A percentile compares a stretch with the other conserved stretches of the same genome.
Evolutionary conservation across 1,140 invertebrate species (phyloP).

Genomic region (Ptiloglossa arizonensis): DNA sequence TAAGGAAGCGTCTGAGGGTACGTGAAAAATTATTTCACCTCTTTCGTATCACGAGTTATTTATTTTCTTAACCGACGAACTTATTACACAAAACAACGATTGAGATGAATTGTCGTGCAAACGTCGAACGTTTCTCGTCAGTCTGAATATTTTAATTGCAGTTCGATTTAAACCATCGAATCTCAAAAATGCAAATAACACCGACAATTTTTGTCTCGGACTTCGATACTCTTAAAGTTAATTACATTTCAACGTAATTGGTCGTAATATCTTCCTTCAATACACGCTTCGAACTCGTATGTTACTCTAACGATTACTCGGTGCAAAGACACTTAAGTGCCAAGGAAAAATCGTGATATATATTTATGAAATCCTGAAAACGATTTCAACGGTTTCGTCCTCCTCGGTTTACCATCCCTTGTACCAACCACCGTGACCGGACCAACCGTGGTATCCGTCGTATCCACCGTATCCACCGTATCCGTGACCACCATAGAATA

Average conservation of each 20-base stretch:
- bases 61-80: slow-evolving; percentile 17
- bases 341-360: slow-evolving; percentile 9
- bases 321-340: slow-evolving; percentile 3
- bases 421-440: slow-evolving; percentile 65
- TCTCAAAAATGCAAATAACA: not conserved
- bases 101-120: not conserved
- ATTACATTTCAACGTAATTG: too few relatives aligned
- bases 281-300: too few relatives aligned
- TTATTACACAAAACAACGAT: not conserved
- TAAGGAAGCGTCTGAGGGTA: slow-evolving; percentile 70
- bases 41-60: slow-evolving; percentile 4
- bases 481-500: slow-evolving; percentile 54
- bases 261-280: too few relatives aligned
- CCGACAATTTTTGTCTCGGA: too few relatives aligned
- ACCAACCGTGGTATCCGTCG: slow-evolving; percentile 30
- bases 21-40: slow-evolving; percentile 33
- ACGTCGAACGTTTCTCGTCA: not conserved
- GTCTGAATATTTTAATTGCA: too few relatives aligned
- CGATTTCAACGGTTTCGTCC: not conserved
- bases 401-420: slow-evolving; percentile 66
- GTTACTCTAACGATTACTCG: too few relatives aligned
- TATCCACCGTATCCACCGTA: slow-evolving; percentile 45
- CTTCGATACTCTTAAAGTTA: too few relatives aligned
- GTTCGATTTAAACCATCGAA: not conserved
- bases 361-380: not conserved